Evolutionary conservation across 2,113 vertebrate species (phyloP).

Genomic region (Climacteris rufus): DNA sequence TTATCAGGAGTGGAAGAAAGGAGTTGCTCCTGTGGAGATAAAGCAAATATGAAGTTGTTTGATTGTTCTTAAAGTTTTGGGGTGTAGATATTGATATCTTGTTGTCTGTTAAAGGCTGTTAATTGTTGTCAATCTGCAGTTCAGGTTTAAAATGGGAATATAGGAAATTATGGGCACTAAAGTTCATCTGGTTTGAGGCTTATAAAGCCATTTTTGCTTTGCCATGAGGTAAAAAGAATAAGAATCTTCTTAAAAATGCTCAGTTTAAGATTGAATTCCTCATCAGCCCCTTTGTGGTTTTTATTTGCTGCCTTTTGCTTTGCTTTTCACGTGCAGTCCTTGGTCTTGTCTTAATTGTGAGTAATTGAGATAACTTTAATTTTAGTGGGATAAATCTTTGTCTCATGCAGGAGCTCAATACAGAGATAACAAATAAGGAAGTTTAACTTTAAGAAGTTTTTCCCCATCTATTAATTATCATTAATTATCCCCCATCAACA

Average conservation of each 20-base stretch:
- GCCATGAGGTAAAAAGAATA: neutral
- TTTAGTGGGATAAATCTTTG: neutral
- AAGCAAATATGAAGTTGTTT: neutral
- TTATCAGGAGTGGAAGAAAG: neutral
- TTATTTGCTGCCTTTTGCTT: neutral
- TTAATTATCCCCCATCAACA: neutral
- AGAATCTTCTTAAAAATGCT: neutral
- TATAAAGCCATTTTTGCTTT: neutral
- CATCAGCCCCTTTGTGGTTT: neutral
- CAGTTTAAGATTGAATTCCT: too few relatives aligned
- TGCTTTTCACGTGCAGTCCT: neutral
- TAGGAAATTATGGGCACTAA: rapidly evolving
- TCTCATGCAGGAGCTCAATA: neutral
- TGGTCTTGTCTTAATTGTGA: neutral
- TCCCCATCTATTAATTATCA: neutral
- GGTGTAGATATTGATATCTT: neutral
- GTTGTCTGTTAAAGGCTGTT: neutral
- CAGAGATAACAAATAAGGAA: neutral
- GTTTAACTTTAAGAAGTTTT: neutral
- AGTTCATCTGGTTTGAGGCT: neutral
- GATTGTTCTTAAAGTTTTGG: neutral
- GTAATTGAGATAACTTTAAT: neutral
- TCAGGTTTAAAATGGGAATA: neutral
- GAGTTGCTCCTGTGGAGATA: neutral
- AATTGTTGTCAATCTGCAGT: neutral